Evolutionary conservation across 1,140 invertebrate species (phyloP), one percentile per base, ranked within the genome.

Genomic region (Drosophila pachea): DNA sequence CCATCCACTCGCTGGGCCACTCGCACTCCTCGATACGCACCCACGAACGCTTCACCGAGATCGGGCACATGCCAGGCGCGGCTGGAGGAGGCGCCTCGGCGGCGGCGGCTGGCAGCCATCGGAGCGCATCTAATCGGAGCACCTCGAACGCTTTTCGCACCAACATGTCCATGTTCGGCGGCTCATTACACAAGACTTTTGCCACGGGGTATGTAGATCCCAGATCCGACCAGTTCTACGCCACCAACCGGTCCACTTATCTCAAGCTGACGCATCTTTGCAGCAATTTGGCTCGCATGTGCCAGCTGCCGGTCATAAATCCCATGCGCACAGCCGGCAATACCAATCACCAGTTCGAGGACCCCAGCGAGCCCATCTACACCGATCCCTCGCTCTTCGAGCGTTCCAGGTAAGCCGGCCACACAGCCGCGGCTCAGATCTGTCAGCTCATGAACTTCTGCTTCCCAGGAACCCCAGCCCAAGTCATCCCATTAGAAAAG

Each of bases 281-380:
- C 54, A 89, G 89, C 73, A 89, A 89, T 74, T 63, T 89, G 74
- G 88, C 89, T 35, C 81, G 89, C 65, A 89, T 89, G 86, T 89
- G 89, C 76, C 89, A 89, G 68, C 70, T 89, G 63, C 89, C 89
- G 29, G 89, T 89, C 12, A 89, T 89, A 69, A 89, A 89, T 79
- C 88, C 89, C 53, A 88, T 89, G 56, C 82, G 88, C 55, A 88
- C 70, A 11, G 50, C 64, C 48, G 62, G 48, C 36, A 74, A 74
- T 35, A 61, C 38, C 48, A 72, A 43, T 50, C 84, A 87, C 56
- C 83, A 89, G 22, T 95, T 94, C 71, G 93, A 95, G 75, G 96
- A 97, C 89, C 95, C 95, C 7, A 97, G 95, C 79, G 96, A 97
- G 88, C 96, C 96, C 2, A 97, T 97, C 69, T 97, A 97, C 88